phyloP scores from a whole-genome alignment of 2,113 vertebrate genomes.

The Canis aureus region DNA sequence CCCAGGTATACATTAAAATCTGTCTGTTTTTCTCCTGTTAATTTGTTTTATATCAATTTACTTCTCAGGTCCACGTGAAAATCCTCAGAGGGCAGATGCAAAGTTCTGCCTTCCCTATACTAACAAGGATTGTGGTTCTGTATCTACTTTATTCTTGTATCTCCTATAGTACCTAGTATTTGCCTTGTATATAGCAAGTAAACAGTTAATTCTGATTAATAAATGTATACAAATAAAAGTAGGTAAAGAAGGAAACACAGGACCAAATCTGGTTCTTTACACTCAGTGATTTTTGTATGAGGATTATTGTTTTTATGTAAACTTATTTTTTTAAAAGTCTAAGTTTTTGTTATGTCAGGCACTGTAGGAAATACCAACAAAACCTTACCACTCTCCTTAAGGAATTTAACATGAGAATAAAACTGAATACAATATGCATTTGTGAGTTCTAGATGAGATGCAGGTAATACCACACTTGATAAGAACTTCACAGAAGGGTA shows the following conservation, averaged over 20 bases:
- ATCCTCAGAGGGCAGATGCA: not conserved
- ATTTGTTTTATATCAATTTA: not conserved
- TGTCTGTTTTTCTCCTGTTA: not conserved
- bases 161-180: not conserved
- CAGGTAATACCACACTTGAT: not conserved
- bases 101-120: not conserved
- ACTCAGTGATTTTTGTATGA: not conserved
- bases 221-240: not conserved
- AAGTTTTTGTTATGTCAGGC: not conserved
- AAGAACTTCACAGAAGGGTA: not conserved
- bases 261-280: not conserved
- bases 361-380: not conserved
- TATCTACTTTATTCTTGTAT: not conserved
- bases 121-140: not conserved
- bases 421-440: not conserved
- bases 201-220: not conserved
- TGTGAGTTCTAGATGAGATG: not conserved
- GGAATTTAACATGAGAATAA: not conserved
- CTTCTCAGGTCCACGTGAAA: not conserved
- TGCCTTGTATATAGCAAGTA: not conserved
- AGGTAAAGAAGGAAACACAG: not conserved
- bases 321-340: conserved; percentile 14
- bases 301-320: not conserved
- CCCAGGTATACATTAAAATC: not conserved
- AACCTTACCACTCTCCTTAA: not conserved